A percentile compares a stretch with the other conserved stretches of the same genome.
These are phyloP conservation scores for Dioctria linearis DNA, from an alignment of 2,888 invertebrate species.

Conservation along the genomic window DNA sequence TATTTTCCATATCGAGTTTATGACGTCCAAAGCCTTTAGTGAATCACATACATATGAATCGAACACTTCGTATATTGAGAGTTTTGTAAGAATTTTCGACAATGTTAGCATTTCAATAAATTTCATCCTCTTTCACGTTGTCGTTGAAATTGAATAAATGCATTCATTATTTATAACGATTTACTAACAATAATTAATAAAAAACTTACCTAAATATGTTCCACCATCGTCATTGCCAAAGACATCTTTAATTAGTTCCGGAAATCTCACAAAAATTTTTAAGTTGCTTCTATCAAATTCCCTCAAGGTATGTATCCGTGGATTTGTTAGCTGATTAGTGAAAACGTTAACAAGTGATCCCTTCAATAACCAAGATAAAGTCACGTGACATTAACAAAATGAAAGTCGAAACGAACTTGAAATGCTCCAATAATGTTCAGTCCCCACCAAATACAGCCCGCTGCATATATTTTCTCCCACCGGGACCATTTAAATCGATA, in stretches of 20 bases:
- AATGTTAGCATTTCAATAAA: too few species aligned
- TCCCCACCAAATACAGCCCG: constrained; percentile 57
- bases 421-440: constrained; percentile 59
- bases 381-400: not conserved
- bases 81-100: too few species aligned
- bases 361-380: constrained; percentile 46
- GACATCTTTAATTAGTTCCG: constrained; percentile 57
- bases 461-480: constrained; percentile 56
- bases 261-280: constrained; percentile 55
- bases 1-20: too few species aligned
- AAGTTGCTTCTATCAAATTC: constrained; percentile 55
- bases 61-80: too few species aligned
- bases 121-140: too few species aligned
- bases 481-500: constrained; percentile 53
- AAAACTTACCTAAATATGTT: constrained; percentile 50
- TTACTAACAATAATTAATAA: too few species aligned
- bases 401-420: constrained; percentile 54
- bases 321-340: constrained; percentile 58
- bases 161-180: too few species aligned
- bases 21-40: too few species aligned
- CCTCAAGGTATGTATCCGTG: constrained; percentile 58
- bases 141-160: too few species aligned
- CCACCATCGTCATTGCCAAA: constrained; percentile 56
- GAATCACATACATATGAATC: too few species aligned
- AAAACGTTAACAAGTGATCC: constrained; percentile 59